These are phyloP conservation scores for Epirrhoe tristata DNA, from an alignment of 2,888 invertebrate genomes.

Conservation along the genomic window DNA sequence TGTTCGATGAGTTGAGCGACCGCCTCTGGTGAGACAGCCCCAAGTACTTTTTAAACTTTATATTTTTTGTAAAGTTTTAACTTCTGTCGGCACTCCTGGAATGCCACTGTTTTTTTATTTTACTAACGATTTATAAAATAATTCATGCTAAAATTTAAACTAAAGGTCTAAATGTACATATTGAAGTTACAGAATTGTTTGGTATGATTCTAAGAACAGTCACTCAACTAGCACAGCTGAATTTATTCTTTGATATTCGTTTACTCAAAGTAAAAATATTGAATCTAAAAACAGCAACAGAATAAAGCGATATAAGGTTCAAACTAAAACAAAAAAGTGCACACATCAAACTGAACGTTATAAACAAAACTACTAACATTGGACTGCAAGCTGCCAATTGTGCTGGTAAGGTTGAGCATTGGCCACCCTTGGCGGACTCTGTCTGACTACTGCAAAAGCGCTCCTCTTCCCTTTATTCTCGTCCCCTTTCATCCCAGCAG, in stretches of 20 bases:
- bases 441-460: constrained; percentile 87
- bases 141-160: no score
- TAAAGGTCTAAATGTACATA: constrained; percentile 11
- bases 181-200: constrained; percentile 25
- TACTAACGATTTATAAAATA: no score
- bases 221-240: background rate
- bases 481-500: constrained; percentile 74
- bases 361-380: constrained; percentile 86
- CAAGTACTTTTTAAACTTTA: no score
- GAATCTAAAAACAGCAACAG: background rate
- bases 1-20: no score
- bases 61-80: no score
- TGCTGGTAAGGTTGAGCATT: constrained; percentile 62
- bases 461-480: constrained; percentile 83
- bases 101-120: no score
- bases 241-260: background rate
- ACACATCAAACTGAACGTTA: constrained; percentile 41
- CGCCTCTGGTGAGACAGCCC: no score
- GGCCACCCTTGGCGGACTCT: constrained; percentile 83
- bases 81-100: no score
- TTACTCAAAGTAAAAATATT: background rate
- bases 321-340: constrained; percentile 42
- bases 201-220: constrained; percentile 12
- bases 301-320: constrained; percentile 49
- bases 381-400: constrained; percentile 87